Evolutionary conservation across 2,797 vertebrate genomes (phyloP), one percentile per base, ranked within the genome.

Genomic region (Dallia pectoralis): DNA sequence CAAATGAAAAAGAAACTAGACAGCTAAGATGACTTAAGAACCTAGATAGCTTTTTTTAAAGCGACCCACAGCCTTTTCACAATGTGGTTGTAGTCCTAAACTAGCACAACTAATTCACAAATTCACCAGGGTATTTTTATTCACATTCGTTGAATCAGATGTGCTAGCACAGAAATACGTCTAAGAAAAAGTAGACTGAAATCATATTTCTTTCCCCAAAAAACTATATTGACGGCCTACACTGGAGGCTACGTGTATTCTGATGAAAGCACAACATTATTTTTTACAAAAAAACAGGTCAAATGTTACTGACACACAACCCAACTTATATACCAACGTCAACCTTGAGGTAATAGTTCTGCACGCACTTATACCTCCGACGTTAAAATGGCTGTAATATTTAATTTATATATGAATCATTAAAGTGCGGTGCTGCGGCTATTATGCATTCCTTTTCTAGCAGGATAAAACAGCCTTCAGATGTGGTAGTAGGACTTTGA

Each of bases 371-470:
- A 85, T 91, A 91, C 92, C 92, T 85, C 88, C 80, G 53, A 59
- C 53, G 87, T 90, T 88, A 93, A 94, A 93, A 92, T 87, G 83
- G 85, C 88, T 77, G 81, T 87, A 85, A 94, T 94, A 93, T 93
- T 94, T 94, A 93, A 94, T 94, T 93, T 91, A 93, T 94, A 93
- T 91, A 87, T 87, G 86, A 91, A 92, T 93, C 93, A 94, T 94
- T 94, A 93, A 93, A 93, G 92, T 90, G 90, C 93, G 93, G 92
- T 91, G 90, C 87, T 90, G 89, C 80, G 88, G 89, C 87, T 91
- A 98, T 97, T 93, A 98, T 95, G 93, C 94, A 96, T 97, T 97
- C 96, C 92, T 92, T 97, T 91, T 96, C 95, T 96, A 94, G 94
- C 95, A 94, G 96, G 95, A 97, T 97, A 97, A 97, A 97, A 94